Conservation (phyloP, 2,113 vertebrate genomes). For the Pardalotus punctatus region DNA sequence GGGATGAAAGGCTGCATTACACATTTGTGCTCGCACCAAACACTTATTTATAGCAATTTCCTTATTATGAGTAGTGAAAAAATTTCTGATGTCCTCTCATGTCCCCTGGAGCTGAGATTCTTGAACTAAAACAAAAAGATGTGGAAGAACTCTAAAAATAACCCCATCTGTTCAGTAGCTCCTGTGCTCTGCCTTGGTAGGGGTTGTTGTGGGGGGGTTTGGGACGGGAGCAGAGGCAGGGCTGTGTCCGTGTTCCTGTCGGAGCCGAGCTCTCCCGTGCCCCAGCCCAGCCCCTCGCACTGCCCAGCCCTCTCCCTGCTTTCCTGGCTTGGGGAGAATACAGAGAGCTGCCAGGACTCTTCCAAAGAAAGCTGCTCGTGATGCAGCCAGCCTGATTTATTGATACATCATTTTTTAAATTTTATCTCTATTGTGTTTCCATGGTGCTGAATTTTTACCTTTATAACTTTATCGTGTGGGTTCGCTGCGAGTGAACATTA, state of each 20-base stretch:
- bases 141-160: not conserved
- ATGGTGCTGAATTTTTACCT: slow-evolving; percentile 47
- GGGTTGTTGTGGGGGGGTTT: not conserved
- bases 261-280: not conserved
- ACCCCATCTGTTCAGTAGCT: not conserved
- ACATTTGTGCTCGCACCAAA: not conserved
- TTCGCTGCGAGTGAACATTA: not conserved
- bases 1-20: not conserved
- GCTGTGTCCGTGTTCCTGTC: not conserved
- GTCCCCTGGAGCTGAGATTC: not conserved
- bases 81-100: not conserved
- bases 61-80: not conserved
- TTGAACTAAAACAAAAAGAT: slow-evolving; percentile 5
- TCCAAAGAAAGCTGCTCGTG: not conserved
- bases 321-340: not conserved
- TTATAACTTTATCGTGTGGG: not conserved
- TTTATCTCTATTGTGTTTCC: slow-evolving; percentile 37
- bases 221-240: not conserved
- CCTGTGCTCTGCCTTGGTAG: not conserved
- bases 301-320: not conserved
- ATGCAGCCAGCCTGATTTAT: not conserved
- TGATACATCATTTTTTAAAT: not conserved
- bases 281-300: not conserved
- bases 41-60: not conserved
- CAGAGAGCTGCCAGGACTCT: not conserved